Percentiles rank a stretch among this genome's conserved stretches.
Conservation (phyloP, 2,797 vertebrate species). For the Ctenosaura bakeri region DNA sequence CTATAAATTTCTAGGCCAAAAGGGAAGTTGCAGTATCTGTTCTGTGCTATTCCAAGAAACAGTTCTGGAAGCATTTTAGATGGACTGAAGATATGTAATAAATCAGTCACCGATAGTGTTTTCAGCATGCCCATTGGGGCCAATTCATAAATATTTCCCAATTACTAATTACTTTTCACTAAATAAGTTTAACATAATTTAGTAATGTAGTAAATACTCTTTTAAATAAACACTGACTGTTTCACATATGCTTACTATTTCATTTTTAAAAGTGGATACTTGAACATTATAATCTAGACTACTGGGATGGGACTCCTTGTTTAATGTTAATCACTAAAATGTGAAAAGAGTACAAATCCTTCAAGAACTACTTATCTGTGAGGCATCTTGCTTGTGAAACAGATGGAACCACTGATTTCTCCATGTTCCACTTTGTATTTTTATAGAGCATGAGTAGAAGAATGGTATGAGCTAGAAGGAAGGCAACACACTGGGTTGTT, state of each 20-base stretch:
- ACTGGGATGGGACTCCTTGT: neutral
- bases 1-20: conserved; percentile 52
- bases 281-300: neutral
- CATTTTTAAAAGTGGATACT: neutral
- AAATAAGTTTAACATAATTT: neutral
- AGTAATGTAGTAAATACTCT: conserved; percentile 13
- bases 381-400: neutral
- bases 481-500: neutral
- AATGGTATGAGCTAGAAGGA: neutral
- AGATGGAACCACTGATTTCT: neutral
- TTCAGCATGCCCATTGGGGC: neutral
- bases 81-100: conserved; percentile 40
- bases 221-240: neutral
- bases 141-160: neutral
- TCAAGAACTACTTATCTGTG: neutral
- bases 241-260: conserved; percentile 42
- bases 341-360: neutral
- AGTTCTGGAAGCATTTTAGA: conserved; percentile 33
- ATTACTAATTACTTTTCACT: conserved; percentile 8
- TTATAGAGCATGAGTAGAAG: neutral
- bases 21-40: conserved; percentile 57
- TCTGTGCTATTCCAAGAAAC: conserved; percentile 56
- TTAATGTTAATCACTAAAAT: neutral
- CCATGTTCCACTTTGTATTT: neutral
- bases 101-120: conserved; percentile 10